A percentile compares a stretch with the other conserved stretches of the same genome.
Conservation (phyloP, 2,888 invertebrate genomes). For the Chironomus tentans region DNA sequence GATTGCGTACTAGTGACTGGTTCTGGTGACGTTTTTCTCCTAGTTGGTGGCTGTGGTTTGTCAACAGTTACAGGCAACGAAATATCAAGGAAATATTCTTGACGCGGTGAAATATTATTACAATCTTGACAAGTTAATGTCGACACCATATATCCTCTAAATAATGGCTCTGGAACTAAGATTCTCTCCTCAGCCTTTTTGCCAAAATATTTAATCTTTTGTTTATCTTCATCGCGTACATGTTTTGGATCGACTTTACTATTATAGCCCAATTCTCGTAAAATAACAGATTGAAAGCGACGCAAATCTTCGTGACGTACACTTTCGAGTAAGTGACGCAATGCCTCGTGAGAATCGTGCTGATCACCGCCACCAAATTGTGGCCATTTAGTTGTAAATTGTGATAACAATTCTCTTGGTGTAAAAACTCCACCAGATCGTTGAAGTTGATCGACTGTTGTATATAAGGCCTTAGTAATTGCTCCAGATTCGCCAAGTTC, state of each 20-base stretch:
- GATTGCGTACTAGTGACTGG: constrained; percentile 27
- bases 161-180: constrained; percentile 80
- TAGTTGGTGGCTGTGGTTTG: constrained; percentile 61
- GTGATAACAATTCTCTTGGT: constrained; percentile 54
- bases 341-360: constrained; percentile 92
- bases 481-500: constrained; percentile 59
- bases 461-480: constrained; percentile 57
- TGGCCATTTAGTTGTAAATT: constrained; percentile 58
- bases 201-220: constrained; percentile 73
- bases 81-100: constrained; percentile 90
- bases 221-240: constrained; percentile 64
- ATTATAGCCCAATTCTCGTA: constrained; percentile 63
- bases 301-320: constrained; percentile 67
- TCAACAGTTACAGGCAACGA: constrained; percentile 79
- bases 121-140: constrained; percentile 85
- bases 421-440: constrained; percentile 53
- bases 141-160: constrained; percentile 86
- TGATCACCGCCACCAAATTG: constrained; percentile 91
- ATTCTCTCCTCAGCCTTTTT: constrained; percentile 69
- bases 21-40: constrained; percentile 44
- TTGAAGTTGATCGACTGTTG: constrained; percentile 61
- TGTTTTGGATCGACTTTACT: constrained; percentile 65
- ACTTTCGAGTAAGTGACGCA: constrained; percentile 82
- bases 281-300: constrained; percentile 73
- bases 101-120: constrained; percentile 71